Percentiles rank a stretch among this genome's conserved stretches.
These are phyloP conservation scores for Anabacerthia variegaticeps DNA, from an alignment of 2,797 vertebrate genomes.

Conservation along the genomic window DNA sequence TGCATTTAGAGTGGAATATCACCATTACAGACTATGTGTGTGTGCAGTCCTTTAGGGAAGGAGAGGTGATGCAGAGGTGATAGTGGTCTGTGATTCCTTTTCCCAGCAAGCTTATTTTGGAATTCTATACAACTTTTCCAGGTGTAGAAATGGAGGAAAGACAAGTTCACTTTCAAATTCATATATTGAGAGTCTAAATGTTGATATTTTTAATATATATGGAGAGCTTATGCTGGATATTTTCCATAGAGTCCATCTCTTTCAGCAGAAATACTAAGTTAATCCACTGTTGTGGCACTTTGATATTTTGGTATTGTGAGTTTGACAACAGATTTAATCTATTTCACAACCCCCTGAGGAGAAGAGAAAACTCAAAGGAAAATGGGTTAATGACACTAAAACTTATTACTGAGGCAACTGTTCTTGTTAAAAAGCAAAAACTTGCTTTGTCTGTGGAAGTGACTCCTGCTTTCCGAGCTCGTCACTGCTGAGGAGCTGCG, in stretches of 20 bases:
- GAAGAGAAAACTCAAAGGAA: background rate
- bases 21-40: background rate
- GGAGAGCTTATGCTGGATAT: background rate
- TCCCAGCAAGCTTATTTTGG: background rate
- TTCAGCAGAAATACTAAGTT: background rate
- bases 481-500: background rate
- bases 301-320: background rate
- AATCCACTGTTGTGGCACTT: background rate
- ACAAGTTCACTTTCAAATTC: background rate
- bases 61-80: background rate
- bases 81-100: background rate
- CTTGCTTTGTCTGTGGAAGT: background rate
- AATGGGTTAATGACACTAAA: background rate
- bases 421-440: background rate
- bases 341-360: background rate
- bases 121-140: background rate
- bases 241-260: background rate
- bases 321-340: background rate
- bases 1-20: conserved; percentile 18
- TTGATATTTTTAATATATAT: background rate
- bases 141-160: background rate
- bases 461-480: background rate
- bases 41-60: background rate
- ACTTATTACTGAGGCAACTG: background rate
- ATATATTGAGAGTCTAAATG: background rate